A percentile compares a stretch with the other conserved stretches of the same genome.
Evolutionary conservation across 2,113 vertebrate species (phyloP).

Genomic region (Ictalurus furcatus): DNA sequence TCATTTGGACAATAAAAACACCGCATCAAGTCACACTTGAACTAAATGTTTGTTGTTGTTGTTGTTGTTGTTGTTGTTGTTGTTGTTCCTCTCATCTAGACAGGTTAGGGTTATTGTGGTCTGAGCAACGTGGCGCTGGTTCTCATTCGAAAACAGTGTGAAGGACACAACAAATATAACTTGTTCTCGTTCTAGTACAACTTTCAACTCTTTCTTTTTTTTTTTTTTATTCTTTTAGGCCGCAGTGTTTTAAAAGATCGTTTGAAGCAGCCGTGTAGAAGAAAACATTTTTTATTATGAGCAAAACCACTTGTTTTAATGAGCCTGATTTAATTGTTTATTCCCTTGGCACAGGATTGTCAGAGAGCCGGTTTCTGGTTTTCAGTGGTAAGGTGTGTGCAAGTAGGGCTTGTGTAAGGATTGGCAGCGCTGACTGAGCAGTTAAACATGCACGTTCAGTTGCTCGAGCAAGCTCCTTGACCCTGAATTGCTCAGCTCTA

Average conservation of each 20-base stretch:
- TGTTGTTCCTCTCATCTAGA: background rate
- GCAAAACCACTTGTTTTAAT: conserved; percentile 1
- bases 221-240: background rate
- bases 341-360: background rate
- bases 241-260: background rate
- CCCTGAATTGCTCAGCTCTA: background rate
- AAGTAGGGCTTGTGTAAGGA: background rate
- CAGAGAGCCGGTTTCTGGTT: background rate
- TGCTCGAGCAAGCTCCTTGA: background rate
- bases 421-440: background rate
- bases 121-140: conserved; percentile 17
- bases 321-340: background rate
- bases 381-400: background rate
- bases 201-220: background rate
- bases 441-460: background rate
- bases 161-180: background rate
- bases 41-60: background rate
- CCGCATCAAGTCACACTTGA: background rate
- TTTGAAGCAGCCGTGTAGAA: conserved; percentile 8
- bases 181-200: background rate
- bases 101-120: conserved; percentile 20
- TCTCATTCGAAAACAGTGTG: background rate
- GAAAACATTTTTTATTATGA: background rate
- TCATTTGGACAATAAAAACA: background rate
- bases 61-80: background rate